Evolutionary conservation across 2,888 invertebrate genomes (phyloP).

Genomic region (Aphidoletes aphidimyza): DNA sequence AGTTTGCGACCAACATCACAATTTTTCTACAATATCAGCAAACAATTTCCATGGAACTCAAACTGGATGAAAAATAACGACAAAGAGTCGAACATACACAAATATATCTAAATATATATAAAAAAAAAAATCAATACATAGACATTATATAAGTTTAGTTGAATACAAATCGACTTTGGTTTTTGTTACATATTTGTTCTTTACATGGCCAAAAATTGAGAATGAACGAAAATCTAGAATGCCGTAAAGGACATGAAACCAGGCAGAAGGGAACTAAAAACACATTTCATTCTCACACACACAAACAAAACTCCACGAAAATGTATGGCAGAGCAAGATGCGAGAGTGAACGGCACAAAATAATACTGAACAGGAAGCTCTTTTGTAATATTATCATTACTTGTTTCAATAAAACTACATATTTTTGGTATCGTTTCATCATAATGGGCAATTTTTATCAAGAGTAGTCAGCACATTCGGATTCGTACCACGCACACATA

Average conservation of each 20-base stretch:
- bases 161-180: slow-evolving; percentile 22
- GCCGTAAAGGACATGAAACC: background rate
- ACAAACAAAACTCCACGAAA: background rate
- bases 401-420: slow-evolving; percentile 51
- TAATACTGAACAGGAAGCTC: background rate
- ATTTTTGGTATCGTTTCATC: slow-evolving; percentile 46
- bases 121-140: background rate
- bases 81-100: no score
- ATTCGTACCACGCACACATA: slow-evolving; percentile 32
- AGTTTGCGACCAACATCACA: background rate
- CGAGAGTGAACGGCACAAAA: no score
- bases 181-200: background rate
- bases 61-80: slow-evolving; percentile 13
- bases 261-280: no score
- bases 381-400: slow-evolving; percentile 38
- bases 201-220: slow-evolving; percentile 20
- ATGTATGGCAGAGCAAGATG: no score
- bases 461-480: slow-evolving; percentile 44
- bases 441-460: slow-evolving; percentile 49
- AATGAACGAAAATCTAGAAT: background rate
- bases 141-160: background rate
- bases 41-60: slow-evolving; percentile 22
- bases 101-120: no score
- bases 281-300: background rate
- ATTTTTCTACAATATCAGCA: slow-evolving; percentile 15